phyloP scores from a whole-genome alignment of 2,888 invertebrate genomes.

The Drosophila antonietae region DNA sequence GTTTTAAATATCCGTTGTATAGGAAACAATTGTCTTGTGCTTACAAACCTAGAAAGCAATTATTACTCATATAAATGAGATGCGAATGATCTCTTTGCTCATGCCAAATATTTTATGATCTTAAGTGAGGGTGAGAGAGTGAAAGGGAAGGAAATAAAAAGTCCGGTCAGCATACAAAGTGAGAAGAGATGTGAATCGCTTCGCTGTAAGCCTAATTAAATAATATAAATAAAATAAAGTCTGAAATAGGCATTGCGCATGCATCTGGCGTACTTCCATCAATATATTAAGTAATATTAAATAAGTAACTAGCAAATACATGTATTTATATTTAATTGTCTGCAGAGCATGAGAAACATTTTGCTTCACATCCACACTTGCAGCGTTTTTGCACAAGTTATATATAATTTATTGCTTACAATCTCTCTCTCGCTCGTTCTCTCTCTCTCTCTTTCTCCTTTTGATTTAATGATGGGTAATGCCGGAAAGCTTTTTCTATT shows the following conservation, averaged over 20 bases:
- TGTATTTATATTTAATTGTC: neutral
- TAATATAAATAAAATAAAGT: no score
- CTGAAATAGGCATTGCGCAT: no score
- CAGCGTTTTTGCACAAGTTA: neutral
- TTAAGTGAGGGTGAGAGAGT: no score
- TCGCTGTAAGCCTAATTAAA: no score
- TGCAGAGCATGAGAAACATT: neutral
- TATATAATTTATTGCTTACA: conserved; percentile 1
- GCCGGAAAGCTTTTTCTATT: conserved; percentile 56
- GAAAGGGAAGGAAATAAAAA: no score
- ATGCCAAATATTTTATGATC: neutral
- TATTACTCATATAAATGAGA: no score
- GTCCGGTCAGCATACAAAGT: no score
- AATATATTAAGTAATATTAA: neutral
- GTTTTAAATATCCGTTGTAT: no score
- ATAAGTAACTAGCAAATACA: neutral
- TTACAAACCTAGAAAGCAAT: no score
- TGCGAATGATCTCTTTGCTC: neutral
- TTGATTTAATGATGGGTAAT: conserved; percentile 49
- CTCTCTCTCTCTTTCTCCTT: neutral
- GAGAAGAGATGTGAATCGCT: no score
- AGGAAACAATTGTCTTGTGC: no score
- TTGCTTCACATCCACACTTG: neutral
- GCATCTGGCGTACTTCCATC: no score
- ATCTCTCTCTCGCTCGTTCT: neutral